A percentile compares a stretch with the other conserved stretches of the same genome.
phyloP scores from a whole-genome alignment of 2,888 invertebrate species.

The Blastobasis adustella region DNA sequence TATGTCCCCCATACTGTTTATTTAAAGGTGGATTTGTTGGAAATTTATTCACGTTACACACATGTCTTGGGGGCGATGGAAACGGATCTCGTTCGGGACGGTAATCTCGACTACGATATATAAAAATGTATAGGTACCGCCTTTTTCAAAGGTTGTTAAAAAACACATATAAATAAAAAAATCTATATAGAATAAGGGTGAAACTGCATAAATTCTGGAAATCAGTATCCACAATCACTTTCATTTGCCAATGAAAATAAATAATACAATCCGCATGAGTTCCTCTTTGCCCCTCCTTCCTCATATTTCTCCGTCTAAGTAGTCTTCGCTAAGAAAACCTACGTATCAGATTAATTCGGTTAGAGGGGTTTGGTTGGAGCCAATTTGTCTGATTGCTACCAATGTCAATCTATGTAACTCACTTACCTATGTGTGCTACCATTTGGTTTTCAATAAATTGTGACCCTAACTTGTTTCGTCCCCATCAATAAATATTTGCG shows the following conservation, averaged over 20 bases:
- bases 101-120: too few species aligned
- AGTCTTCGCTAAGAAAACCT: slow-evolving; percentile 68
- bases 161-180: too few species aligned
- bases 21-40: slow-evolving; percentile 71
- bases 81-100: not conserved
- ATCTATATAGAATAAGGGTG: not conserved
- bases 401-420: slow-evolving; percentile 61
- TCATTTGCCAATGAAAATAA: slow-evolving; percentile 22
- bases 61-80: slow-evolving; percentile 28
- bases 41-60: slow-evolving; percentile 62
- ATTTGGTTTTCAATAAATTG: slow-evolving; percentile 67
- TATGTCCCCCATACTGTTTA: slow-evolving; percentile 64
- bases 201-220: slow-evolving; percentile 12
- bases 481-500: slow-evolving; percentile 73
- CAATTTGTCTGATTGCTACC: slow-evolving; percentile 76
- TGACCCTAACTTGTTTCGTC: slow-evolving; percentile 65
- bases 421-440: slow-evolving; percentile 52
- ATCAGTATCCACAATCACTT: slow-evolving; percentile 6
- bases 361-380: slow-evolving; percentile 66
- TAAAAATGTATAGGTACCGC: too few species aligned
- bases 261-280: slow-evolving; percentile 32
- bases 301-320: slow-evolving; percentile 53
- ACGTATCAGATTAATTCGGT: slow-evolving; percentile 68
- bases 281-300: slow-evolving; percentile 22
- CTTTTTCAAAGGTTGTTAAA: too few species aligned